Evolutionary conservation across 2,113 vertebrate genomes (phyloP).

Genomic region (Laticauda laticaudata): DNA sequence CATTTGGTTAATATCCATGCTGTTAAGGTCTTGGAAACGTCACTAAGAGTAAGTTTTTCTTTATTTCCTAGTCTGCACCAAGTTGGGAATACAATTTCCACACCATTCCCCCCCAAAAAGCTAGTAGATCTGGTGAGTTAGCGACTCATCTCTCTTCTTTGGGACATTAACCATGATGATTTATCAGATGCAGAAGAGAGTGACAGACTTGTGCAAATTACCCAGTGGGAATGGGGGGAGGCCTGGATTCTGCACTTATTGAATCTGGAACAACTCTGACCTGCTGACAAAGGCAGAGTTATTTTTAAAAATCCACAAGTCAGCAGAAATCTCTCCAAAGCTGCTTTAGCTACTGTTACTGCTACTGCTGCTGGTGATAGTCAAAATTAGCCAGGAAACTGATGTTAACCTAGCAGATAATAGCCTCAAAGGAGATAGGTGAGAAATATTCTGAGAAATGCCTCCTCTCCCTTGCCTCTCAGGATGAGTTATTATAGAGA

Average conservation of each 20-base stretch:
- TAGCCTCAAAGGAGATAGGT: rapidly evolving
- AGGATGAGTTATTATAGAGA: neutral
- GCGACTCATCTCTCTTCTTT: constrained; percentile 19
- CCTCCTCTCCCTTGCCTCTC: neutral
- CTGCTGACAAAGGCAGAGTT: constrained; percentile 71
- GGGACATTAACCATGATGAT: constrained; percentile 29
- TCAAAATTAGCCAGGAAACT: constrained; percentile 25
- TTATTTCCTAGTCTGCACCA: neutral
- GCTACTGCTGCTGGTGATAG: constrained; percentile 31
- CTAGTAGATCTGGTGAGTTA: neutral
- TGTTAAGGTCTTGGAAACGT: neutral
- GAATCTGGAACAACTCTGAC: constrained; percentile 67
- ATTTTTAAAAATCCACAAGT: constrained; percentile 70
- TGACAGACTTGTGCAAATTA: constrained; percentile 36
- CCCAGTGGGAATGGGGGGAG: constrained; percentile 42
- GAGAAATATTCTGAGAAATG: neutral
- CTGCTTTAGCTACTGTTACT: constrained; percentile 46
- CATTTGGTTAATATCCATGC: neutral
- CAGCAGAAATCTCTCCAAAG: constrained; percentile 56
- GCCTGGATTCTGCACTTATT: constrained; percentile 53
- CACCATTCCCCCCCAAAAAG: neutral
- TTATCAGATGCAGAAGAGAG: constrained; percentile 13
- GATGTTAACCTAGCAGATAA: constrained; percentile 1
- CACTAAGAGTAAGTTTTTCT: neutral
- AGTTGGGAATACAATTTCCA: neutral